A percentile compares a stretch with the other conserved stretches of the same genome.
Evolutionary conservation across 2,113 vertebrate species (phyloP).

Genomic region (Nerophis ophidion): DNA sequence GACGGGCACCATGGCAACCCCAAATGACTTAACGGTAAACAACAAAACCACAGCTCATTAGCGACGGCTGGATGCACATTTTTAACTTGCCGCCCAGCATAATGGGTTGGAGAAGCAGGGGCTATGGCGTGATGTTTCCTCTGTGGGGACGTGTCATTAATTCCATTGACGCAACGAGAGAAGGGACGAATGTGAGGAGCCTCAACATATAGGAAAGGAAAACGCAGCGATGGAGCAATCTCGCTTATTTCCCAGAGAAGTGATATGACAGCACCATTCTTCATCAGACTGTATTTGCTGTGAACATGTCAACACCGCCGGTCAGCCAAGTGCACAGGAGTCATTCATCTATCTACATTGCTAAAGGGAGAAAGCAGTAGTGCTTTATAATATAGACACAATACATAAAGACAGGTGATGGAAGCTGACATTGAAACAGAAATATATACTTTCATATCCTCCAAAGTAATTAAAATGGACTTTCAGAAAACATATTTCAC

Average conservation of each 20-base stretch:
- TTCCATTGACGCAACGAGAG: conserved; percentile 41
- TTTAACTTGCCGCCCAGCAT: conserved; percentile 49
- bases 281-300: conserved; percentile 63
- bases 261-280: conserved; percentile 55
- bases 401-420: not conserved
- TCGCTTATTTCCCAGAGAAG: conserved; percentile 48
- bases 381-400: conserved; percentile 8
- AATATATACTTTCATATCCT: not conserved
- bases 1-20: conserved; percentile 57
- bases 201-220: conserved; percentile 24
- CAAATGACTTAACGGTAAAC: conserved; percentile 53
- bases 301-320: conserved; percentile 56
- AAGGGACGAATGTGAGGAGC: conserved; percentile 48
- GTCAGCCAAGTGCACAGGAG: conserved; percentile 54
- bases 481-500: too few species aligned
- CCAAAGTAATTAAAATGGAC: not conserved
- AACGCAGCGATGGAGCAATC: conserved; percentile 45
- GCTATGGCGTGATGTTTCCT: conserved; percentile 45
- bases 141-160: conserved; percentile 52
- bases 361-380: conserved; percentile 31
- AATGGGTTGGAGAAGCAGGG: conserved; percentile 34
- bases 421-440: not conserved
- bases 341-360: conserved; percentile 63
- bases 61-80: conserved; percentile 65
- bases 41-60: conserved; percentile 62